Evolutionary conservation across 2,888 invertebrate species (phyloP).

Genomic region (Molorchus minor): DNA sequence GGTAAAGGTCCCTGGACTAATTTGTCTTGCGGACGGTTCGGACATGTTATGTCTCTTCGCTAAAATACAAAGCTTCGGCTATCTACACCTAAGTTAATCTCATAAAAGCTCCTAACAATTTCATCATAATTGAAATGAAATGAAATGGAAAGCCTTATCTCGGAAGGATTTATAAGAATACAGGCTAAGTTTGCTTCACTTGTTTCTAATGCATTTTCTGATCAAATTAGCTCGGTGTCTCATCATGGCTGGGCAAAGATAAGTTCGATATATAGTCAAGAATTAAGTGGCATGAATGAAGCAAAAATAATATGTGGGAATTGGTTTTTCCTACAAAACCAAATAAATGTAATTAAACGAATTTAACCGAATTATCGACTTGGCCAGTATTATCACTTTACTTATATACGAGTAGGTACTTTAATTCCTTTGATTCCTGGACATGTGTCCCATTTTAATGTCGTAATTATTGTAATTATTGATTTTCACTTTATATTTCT

Average conservation of each 20-base stretch:
- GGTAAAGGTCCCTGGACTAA: constrained; percentile 2
- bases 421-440: too few relatives aligned
- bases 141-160: constrained; percentile 2
- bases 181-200: neutral
- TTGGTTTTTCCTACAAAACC: too few relatives aligned
- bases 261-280: too few relatives aligned
- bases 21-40: constrained; percentile 2
- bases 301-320: too few relatives aligned
- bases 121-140: constrained; percentile 9
- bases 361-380: too few relatives aligned
- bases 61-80: constrained; percentile 5
- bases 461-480: too few relatives aligned
- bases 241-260: neutral
- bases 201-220: neutral
- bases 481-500: too few relatives aligned
- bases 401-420: too few relatives aligned
- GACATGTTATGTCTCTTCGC: neutral
- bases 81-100: constrained; percentile 16
- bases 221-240: neutral
- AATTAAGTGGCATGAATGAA: too few relatives aligned
- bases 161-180: constrained; percentile 1
- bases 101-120: constrained; percentile 8
- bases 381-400: too few relatives aligned
- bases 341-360: too few relatives aligned
- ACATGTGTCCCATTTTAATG: too few relatives aligned